A percentile compares a stretch with the other conserved stretches of the same genome.
Evolutionary conservation across 1,140 invertebrate genomes (phyloP).

Genomic region (Zophobas morio): DNA sequence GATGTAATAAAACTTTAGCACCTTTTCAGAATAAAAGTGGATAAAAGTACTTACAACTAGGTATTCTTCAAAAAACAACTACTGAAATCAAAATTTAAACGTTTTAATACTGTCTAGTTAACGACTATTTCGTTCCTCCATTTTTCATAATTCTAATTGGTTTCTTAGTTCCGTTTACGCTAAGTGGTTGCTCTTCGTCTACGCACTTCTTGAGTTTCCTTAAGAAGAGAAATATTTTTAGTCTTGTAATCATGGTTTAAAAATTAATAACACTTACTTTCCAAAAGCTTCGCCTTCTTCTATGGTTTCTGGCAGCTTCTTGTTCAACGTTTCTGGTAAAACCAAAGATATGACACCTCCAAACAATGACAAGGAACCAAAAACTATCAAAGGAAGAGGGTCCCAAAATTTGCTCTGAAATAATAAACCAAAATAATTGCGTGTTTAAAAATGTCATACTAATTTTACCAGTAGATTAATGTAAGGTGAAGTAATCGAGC

Average conservation of each 20-base stretch:
- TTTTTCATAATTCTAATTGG: not conserved
- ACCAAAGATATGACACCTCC: slow-evolving; percentile 79
- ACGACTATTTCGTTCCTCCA: not conserved
- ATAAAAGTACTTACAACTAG: not conserved
- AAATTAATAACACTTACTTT: slow-evolving; percentile 64
- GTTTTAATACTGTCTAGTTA: slow-evolving; percentile 22
- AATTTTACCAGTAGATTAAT: slow-evolving; percentile 74
- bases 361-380: slow-evolving; percentile 76
- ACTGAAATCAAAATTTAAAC: not conserved
- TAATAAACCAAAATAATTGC: slow-evolving; percentile 30
- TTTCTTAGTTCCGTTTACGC: not conserved
- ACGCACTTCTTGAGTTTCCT: slow-evolving; percentile 4
- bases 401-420: slow-evolving; percentile 73
- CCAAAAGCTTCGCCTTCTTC: slow-evolving; percentile 82
- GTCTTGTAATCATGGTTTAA: too few species aligned
- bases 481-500: slow-evolving; percentile 83
- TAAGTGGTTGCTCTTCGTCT: slow-evolving; percentile 27
- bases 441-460: slow-evolving; percentile 5
- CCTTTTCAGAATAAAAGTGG: not conserved
- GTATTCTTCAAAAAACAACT: not conserved
- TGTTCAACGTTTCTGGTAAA: slow-evolving; percentile 84
- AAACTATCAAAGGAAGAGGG: slow-evolving; percentile 81
- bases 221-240: slow-evolving; percentile 9
- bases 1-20: slow-evolving; percentile 22
- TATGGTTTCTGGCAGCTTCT: slow-evolving; percentile 82